These are phyloP conservation scores for Microvelia longipes DNA, from an alignment of 1,140 invertebrate genomes.

Conservation along the genomic window DNA sequence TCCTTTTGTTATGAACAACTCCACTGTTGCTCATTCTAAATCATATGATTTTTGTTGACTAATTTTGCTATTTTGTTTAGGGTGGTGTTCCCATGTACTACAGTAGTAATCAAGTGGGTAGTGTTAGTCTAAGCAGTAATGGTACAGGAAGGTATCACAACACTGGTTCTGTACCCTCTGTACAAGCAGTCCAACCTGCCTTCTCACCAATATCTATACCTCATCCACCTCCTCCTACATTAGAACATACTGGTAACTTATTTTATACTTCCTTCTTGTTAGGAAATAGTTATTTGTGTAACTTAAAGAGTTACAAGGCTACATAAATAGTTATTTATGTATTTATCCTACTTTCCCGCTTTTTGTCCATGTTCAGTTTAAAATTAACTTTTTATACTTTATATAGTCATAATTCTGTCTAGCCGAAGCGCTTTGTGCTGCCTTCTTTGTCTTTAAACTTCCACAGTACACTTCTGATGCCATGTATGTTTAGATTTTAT, in stretches of 20 bases:
- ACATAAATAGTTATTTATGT: neutral
- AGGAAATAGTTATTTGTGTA: neutral
- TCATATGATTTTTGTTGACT: too few relatives aligned
- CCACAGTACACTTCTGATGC: neutral
- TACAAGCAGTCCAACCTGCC: neutral
- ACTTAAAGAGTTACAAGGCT: too few relatives aligned
- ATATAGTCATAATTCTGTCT: neutral
- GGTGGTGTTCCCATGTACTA: neutral
- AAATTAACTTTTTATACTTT: too few relatives aligned
- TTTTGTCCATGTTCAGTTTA: too few relatives aligned
- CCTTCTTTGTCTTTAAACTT: too few relatives aligned
- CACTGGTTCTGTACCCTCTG: neutral
- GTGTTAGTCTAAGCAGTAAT: neutral
- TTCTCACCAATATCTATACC: too few relatives aligned
- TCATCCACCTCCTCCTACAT: neutral
- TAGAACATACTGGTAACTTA: neutral
- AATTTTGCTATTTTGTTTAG: neutral
- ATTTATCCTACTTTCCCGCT: neutral
- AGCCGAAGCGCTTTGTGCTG: neutral
- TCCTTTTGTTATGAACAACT: too few relatives aligned
- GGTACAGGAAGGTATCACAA: neutral
- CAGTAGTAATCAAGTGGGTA: neutral
- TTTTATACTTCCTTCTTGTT: neutral
- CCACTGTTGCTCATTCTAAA: too few relatives aligned
- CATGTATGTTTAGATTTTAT: neutral